These are phyloP conservation scores for Semibalanus balanoides DNA, from an alignment of 1,140 invertebrate genomes.

Conservation along the genomic window DNA sequence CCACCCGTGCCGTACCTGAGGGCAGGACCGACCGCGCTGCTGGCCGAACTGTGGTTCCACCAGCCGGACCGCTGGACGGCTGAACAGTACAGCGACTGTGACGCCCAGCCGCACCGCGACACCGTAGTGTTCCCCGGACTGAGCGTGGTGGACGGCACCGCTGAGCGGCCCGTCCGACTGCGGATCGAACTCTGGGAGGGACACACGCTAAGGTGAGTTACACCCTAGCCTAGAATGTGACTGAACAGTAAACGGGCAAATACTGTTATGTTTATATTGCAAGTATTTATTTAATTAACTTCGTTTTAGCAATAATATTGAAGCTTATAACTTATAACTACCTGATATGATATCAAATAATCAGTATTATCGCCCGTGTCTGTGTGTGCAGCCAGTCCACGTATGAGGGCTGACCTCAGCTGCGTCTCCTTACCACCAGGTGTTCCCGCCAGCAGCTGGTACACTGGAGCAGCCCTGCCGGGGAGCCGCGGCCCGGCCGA, in stretches of 20 bases:
- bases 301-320: too few species aligned
- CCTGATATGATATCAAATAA: too few species aligned
- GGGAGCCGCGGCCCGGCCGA: too few species aligned
- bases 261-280: too few species aligned
- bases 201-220: background rate
- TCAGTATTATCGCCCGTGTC: too few species aligned
- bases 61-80: background rate
- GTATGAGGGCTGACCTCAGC: too few species aligned
- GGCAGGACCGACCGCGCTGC: background rate
- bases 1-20: background rate
- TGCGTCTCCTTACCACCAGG: too few species aligned
- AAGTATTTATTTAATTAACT: too few species aligned
- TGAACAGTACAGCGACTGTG: background rate
- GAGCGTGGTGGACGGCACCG: background rate
- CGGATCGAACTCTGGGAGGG: background rate
- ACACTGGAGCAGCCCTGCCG: background rate
- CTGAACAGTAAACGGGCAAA: too few species aligned
- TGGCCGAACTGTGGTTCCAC: background rate
- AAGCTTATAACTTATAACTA: too few species aligned
- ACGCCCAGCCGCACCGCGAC: background rate
- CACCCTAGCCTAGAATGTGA: too few species aligned
- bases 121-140: background rate
- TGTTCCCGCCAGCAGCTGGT: background rate
- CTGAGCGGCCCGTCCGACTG: background rate
- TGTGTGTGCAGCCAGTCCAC: too few species aligned